phyloP scores from a whole-genome alignment of 2,888 invertebrate species.

The Agrypnus murinus region DNA sequence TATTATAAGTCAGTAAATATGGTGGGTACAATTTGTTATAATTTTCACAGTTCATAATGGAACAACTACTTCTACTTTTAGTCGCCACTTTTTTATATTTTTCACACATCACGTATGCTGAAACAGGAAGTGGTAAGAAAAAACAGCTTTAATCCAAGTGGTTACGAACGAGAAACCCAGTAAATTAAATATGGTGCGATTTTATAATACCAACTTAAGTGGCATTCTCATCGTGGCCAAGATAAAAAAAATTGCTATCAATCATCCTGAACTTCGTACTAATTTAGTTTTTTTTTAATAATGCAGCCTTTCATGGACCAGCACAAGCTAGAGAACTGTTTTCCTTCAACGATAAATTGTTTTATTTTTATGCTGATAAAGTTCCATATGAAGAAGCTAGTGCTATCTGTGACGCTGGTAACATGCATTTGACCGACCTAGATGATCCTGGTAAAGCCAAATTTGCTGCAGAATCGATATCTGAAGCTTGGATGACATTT shows the following conservation, averaged over 20 bases:
- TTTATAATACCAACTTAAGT: no score
- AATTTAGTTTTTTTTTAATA: no score
- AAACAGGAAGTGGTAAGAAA: constrained; percentile 18
- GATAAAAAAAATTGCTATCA: no score
- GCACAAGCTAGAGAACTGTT: constrained; percentile 44
- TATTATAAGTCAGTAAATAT: no score
- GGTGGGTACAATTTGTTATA: no score
- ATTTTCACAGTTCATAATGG: no score
- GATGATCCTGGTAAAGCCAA: constrained; percentile 72
- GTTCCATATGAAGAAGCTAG: constrained; percentile 40
- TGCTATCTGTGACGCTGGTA: constrained; percentile 37
- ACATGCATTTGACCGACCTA: constrained; percentile 67
- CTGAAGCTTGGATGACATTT: constrained; percentile 66
- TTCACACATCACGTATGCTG: not conserved
- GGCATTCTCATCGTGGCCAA: no score
- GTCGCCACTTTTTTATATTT: no score
- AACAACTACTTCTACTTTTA: no score
- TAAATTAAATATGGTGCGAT: no score
- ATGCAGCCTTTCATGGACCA: constrained; percentile 42
- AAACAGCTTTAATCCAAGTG: no score
- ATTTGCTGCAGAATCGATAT: constrained; percentile 72
- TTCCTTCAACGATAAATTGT: constrained; percentile 27
- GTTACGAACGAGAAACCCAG: no score
- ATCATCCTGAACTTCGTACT: not conserved
- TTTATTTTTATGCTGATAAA: constrained; percentile 42